Evolutionary conservation across 1,140 invertebrate species (phyloP), one percentile per base, ranked within the genome.

Genomic region (Theocolax elegans): DNA sequence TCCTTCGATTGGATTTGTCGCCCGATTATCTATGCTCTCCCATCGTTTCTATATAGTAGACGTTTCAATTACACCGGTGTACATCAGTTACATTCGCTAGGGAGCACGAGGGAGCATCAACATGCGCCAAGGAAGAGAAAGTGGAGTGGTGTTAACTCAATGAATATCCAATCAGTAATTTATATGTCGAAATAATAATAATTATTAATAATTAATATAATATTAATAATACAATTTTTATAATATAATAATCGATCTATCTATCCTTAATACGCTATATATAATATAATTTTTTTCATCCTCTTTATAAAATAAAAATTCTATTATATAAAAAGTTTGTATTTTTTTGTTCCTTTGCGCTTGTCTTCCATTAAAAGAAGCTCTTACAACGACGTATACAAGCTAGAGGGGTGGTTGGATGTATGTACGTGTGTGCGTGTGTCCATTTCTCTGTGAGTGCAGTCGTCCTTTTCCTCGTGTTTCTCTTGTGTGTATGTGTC

Each of bases 291-390:
- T 82, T 72, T 71, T 77, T 74, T 78, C 77, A 72, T 76, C 72
- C 54, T 79, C 74, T 83, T 78, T 79, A 80, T 80, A 83, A 83
- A 82, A 83, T 81, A 82, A 79, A 81, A 76, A 77, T 79, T 80
- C 73, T 82, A 78, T 81, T 72, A 80, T 81, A 80, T 77, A 81
- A 80, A 79, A 75, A 76, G 74, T 72, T 77, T 79, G 31, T 59
- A 51, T 48, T 59, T 3, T 15, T 60, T 44, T 44, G 4, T 62
- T 31, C 17, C 27, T 35, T 62, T 31, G 4, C 6, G 10, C 17
- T 71, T 65, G 15, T 38, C 10, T 65, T 62, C 62, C 4, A 10
- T 56, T 56, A 40, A 59, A 60, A 71, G 69, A 56, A 59, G 69
- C 62, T 53, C 69, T 71, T 66, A 71, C 54, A 71, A 66, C 69